Percentiles rank a stretch among this genome's conserved stretches.
Evolutionary conservation across 2,888 invertebrate species (phyloP).

Genomic region (Cosmopolites sordidus): DNA sequence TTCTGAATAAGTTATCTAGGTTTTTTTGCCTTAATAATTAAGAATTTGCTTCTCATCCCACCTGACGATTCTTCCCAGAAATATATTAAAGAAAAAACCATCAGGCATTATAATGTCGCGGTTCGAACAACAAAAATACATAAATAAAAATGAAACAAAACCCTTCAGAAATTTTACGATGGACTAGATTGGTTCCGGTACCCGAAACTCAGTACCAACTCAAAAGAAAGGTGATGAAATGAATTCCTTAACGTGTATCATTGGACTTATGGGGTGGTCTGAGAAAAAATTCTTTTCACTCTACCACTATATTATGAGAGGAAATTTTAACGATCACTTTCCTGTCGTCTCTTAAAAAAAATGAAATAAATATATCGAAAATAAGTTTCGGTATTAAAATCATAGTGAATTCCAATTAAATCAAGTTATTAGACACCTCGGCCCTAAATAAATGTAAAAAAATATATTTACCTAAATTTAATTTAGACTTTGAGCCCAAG

Average conservation of each 20-base stretch:
- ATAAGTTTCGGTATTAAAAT: no score
- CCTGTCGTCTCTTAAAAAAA: conserved; percentile 1
- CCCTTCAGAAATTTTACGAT: conserved; percentile 39
- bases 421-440: no score
- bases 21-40: not conserved
- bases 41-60: not conserved
- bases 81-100: not conserved
- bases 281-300: not conserved
- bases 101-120: no score
- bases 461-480: no score
- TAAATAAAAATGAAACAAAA: conserved; percentile 40
- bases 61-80: not conserved
- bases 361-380: no score
- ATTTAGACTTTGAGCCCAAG: no score
- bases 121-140: conserved; percentile 37
- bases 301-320: not conserved
- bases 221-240: conserved; percentile 17
- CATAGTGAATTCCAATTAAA: no score
- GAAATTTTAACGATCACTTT: not conserved
- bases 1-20: not conserved
- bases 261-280: conserved; percentile 2
- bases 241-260: conserved; percentile 1
- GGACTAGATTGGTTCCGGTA: conserved; percentile 18
- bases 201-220: conserved; percentile 14
- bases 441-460: no score